Evolutionary conservation across 53 echinoderm and acorn worm genomes (phyloP), one percentile per base, ranked within the genome.

Genomic region (Stichopus horrens): DNA sequence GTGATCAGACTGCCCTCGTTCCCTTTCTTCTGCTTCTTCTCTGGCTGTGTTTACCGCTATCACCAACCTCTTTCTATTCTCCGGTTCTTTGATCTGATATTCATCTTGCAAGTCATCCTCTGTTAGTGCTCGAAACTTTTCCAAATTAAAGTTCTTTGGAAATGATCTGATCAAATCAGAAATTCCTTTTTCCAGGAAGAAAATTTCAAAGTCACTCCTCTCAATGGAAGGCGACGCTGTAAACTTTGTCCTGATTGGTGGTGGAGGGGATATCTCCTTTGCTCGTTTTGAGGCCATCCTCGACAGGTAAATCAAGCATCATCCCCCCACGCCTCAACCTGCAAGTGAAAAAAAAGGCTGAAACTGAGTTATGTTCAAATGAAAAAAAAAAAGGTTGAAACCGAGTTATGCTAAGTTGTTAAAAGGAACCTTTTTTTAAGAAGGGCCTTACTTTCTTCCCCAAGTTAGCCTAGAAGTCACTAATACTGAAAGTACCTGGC

Each of bases 101-200:
- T 96, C 96, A 56, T 95, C 94, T 7, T 90, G 90, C 76, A 97
- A 83, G 77, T 97, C 97, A 86, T 97, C 97, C 83, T 97, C 97
- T 11, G 97, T 97, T 73, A 95, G 67, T 52, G 95, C 97, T 53
- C 95, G 92, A 89, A 97, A 97, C 67, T 95, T 91, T 16, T 94
- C 97, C 89, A 97, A 74, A 20, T 95, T 97, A 90, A 94, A 95
- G 86, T 95, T 95, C 8, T 54, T 57, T 14, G 97, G 93, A 74
- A 97, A 97, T 76, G 82, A 90, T 18, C 76, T 76, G 57, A 95
- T 77, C 57, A 89, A 84, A 82, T 87, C 84, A 5, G 91, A 86
- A 58, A 97, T 90, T 52, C 83, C 88, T 67, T 94, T 92, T 67
- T 92, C 92, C 18, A 86, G 78, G 13, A 97, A 89, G 83, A 94